Percentiles rank a stretch among this genome's conserved stretches.
Conservation (phyloP, 2,797 vertebrate genomes). For the Hirundo rustica region DNA sequence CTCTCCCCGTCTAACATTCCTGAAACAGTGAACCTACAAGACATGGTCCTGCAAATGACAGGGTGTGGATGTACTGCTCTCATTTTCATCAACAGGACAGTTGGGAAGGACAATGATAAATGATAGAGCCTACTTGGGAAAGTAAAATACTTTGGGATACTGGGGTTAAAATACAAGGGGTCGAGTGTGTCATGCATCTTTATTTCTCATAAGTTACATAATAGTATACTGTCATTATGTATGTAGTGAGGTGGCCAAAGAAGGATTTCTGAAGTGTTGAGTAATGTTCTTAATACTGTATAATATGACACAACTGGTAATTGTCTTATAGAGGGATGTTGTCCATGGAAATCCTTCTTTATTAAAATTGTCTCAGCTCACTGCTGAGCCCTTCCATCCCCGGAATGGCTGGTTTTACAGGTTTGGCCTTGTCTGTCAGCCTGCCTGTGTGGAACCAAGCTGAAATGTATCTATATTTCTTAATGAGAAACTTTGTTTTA, state of each 20-base stretch:
- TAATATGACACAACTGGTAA: constrained; percentile 3
- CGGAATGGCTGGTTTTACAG: constrained; percentile 58
- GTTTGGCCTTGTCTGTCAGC: constrained; percentile 65
- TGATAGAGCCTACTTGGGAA: neutral
- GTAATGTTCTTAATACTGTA: constrained; percentile 41
- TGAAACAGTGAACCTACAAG: constrained; percentile 30
- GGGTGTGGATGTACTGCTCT: constrained; percentile 3
- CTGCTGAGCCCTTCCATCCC: constrained; percentile 49
- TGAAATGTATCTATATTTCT: constrained; percentile 71
- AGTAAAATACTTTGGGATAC: neutral
- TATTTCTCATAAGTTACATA: neutral
- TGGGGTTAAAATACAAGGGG: neutral
- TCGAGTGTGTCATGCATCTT: neutral
- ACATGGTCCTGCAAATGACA: neutral
- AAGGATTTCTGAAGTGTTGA: constrained; percentile 41
- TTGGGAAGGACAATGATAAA: neutral
- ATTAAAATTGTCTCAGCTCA: constrained; percentile 51
- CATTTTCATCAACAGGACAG: neutral
- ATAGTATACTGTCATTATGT: neutral
- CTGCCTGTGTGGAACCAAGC: constrained; percentile 40
- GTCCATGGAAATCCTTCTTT: constrained; percentile 25
- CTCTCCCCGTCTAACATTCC: neutral
- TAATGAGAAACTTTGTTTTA: constrained; percentile 74
- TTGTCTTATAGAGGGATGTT: constrained; percentile 41
- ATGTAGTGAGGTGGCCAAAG: neutral